Conservation (phyloP, 2,888 invertebrate genomes). For the Glyphotaelius pellucidus region DNA sequence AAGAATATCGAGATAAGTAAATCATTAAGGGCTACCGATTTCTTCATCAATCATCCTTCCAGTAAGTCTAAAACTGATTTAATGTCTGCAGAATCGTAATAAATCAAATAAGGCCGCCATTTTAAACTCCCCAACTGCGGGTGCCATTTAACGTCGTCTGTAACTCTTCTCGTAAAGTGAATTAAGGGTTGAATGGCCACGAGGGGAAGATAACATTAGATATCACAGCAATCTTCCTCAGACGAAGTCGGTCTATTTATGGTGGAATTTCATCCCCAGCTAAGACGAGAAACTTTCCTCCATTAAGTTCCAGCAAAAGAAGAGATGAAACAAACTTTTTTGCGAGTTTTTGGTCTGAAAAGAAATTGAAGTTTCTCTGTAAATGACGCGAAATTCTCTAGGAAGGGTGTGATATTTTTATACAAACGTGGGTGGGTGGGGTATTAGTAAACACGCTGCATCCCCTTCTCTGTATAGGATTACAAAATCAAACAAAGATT, state of each 20-base stretch:
- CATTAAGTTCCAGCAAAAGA: neutral
- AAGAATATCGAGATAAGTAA: neutral
- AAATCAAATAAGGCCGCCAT: neutral
- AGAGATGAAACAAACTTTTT: neutral
- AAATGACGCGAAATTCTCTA: neutral
- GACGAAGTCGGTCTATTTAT: neutral
- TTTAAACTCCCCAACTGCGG: neutral
- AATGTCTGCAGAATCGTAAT: neutral
- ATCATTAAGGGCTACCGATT: neutral
- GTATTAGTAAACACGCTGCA: neutral
- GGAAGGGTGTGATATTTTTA: neutral
- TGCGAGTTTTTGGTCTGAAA: neutral
- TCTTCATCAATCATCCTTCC: neutral
- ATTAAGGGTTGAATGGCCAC: neutral
- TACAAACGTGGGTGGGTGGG: neutral
- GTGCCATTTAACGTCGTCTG: neutral
- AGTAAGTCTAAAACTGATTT: neutral
- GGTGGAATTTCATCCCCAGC: neutral
- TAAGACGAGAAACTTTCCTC: neutral
- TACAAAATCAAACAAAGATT: neutral
- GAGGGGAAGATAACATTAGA: slow-evolving; percentile 2
- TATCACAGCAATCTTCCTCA: neutral
- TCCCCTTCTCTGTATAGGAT: neutral
- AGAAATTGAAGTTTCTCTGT: neutral
- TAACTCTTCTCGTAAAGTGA: neutral